Percentiles rank a stretch among this genome's conserved stretches.
phyloP scores from a whole-genome alignment of 2,888 invertebrate genomes.

The Parnassius glacialis region DNA sequence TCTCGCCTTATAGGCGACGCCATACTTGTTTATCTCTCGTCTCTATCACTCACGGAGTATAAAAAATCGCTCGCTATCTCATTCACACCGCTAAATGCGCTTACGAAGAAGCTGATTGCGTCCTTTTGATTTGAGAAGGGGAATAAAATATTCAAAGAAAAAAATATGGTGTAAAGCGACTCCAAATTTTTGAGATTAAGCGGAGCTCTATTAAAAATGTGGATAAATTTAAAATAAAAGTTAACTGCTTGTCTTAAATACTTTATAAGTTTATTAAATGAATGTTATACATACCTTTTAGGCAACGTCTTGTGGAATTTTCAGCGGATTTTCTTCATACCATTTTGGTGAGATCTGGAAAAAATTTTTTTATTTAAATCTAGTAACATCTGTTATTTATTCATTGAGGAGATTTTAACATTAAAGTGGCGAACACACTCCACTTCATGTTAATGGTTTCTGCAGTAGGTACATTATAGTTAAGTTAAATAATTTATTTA shows the following conservation, averaged over 20 bases:
- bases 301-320: conserved; percentile 54
- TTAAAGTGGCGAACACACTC: too few species aligned
- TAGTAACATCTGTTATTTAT: too few species aligned
- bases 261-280: conserved; percentile 1
- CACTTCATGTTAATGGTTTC: too few species aligned
- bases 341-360: conserved; percentile 72
- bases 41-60: conserved; percentile 48
- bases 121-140: conserved; percentile 69
- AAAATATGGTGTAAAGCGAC: conserved; percentile 42
- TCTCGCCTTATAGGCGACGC: conserved; percentile 39
- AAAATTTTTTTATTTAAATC: conserved; percentile 16
- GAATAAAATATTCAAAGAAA: conserved; percentile 63
- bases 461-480: too few species aligned
- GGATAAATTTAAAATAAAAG: background rate
- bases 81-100: conserved; percentile 39
- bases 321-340: conserved; percentile 48
- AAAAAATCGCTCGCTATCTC: conserved; percentile 49
- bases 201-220: background rate
- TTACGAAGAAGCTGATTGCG: conserved; percentile 51
- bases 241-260: background rate
- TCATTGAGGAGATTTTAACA: too few species aligned
- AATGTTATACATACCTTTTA: conserved; percentile 50
- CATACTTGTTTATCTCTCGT: conserved; percentile 58
- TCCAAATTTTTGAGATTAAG: too few species aligned
- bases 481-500: too few species aligned